phyloP scores from a whole-genome alignment of 2,888 invertebrate genomes.

The Microplitis deprimator region DNA sequence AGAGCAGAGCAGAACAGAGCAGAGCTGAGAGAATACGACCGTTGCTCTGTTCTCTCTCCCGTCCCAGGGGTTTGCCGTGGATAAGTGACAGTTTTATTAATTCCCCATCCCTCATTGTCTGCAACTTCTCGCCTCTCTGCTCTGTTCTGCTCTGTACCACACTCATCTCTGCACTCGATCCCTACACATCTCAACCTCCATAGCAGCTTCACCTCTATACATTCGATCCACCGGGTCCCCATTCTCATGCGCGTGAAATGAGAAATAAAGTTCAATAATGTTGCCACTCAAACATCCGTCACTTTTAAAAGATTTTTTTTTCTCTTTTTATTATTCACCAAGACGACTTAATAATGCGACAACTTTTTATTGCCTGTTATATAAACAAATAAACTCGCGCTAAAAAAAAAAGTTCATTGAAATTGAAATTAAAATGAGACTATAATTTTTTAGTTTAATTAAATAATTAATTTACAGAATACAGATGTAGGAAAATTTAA shows the following conservation, averaged over 20 bases:
- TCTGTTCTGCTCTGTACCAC: conserved; percentile 44
- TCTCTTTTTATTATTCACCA: background rate
- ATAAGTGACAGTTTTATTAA: conserved; percentile 86
- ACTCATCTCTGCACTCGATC: conserved; percentile 34
- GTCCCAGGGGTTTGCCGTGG: conserved; percentile 63
- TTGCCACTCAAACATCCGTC: conserved; percentile 20
- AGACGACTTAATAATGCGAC: background rate
- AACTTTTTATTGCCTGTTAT: too few relatives aligned
- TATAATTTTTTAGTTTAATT: background rate
- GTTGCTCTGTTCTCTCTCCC: conserved; percentile 14
- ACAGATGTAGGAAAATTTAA: conserved; percentile 72
- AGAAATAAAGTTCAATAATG: conserved; percentile 65
- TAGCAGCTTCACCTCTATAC: background rate
- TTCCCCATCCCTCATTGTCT: conserved; percentile 74
- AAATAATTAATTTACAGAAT: conserved; percentile 40
- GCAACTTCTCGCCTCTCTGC: conserved; percentile 48
- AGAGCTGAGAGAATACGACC: conserved; percentile 6
- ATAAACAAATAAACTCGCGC: too few relatives aligned
- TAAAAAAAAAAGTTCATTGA: too few relatives aligned
- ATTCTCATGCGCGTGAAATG: conserved; percentile 27
- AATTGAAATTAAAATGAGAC: background rate
- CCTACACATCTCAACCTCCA: conserved; percentile 2
- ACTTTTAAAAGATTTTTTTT: background rate
- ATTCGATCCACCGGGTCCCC: background rate
- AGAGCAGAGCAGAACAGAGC: background rate